Evolutionary conservation across 2,888 invertebrate species (phyloP).

Genomic region (Sarcophaga subvicina): DNA sequence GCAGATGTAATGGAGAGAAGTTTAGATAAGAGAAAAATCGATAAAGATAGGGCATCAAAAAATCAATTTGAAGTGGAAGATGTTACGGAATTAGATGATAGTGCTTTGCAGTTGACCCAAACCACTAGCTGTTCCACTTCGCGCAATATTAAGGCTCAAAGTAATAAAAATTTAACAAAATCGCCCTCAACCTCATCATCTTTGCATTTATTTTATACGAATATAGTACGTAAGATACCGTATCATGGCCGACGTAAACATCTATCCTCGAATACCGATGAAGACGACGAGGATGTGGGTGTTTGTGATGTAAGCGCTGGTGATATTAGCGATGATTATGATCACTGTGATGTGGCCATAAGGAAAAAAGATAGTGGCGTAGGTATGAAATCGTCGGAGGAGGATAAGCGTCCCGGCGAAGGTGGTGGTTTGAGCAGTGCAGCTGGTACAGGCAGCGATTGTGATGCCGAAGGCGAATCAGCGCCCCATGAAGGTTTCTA

Average conservation of each 20-base stretch:
- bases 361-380: conserved; percentile 40
- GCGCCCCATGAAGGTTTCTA: conserved; percentile 78
- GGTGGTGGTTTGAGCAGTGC: background rate
- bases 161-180: conserved; percentile 71
- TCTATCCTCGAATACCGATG: conserved; percentile 76
- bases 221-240: conserved; percentile 76
- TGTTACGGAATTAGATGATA: conserved; percentile 48
- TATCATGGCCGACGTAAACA: conserved; percentile 69
- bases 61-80: conserved; percentile 25
- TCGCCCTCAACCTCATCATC: conserved; percentile 77
- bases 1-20: conserved; percentile 51
- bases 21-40: conserved; percentile 20
- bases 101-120: conserved; percentile 62
- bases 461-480: conserved; percentile 72
- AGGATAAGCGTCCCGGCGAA: background rate
- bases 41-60: background rate
- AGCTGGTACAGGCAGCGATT: conserved; percentile 74
- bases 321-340: conserved; percentile 79
- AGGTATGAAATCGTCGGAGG: conserved; percentile 5
- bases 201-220: conserved; percentile 77
- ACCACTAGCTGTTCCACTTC: conserved; percentile 35
- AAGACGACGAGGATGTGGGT: conserved; percentile 76
- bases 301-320: conserved; percentile 79
- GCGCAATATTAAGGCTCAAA: conserved; percentile 50
- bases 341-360: conserved; percentile 75